A percentile compares a stretch with the other conserved stretches of the same genome.
Conservation (phyloP, 2,113 vertebrate genomes). For the Hippopotamus amphibius region DNA sequence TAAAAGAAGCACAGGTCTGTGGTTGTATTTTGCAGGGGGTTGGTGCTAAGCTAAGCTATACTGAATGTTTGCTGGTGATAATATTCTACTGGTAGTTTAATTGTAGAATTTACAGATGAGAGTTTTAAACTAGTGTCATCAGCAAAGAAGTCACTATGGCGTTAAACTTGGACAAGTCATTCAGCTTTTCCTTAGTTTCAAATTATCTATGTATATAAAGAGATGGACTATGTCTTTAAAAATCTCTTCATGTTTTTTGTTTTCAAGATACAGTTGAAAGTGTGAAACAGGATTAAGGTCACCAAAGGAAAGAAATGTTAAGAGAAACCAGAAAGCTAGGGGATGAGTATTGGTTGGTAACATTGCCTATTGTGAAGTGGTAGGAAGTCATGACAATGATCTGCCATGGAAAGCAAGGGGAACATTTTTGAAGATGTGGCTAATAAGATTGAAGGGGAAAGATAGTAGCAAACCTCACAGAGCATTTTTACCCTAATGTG, state of each 20-base stretch:
- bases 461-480: neutral
- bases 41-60: neutral
- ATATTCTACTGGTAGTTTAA: conserved; percentile 7
- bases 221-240: neutral
- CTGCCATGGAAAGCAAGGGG: neutral
- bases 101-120: neutral
- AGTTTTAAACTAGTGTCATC: neutral
- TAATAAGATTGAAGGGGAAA: conserved; percentile 19
- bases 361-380: neutral
- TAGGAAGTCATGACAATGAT: neutral
- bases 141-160: neutral
- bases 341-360: neutral
- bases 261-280: neutral
- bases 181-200: neutral
- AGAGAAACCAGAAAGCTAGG: conserved; percentile 27
- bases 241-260: neutral
- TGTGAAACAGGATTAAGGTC: neutral
- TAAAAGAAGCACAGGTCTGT: neutral
- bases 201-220: neutral
- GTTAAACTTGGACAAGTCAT: neutral
- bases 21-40: neutral
- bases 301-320: neutral
- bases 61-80: conserved; percentile 25
- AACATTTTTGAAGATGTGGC: conserved; percentile 6
- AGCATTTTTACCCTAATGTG: neutral